phyloP scores from a whole-genome alignment of 2,113 vertebrate genomes.

The Copsychus sechellarum region DNA sequence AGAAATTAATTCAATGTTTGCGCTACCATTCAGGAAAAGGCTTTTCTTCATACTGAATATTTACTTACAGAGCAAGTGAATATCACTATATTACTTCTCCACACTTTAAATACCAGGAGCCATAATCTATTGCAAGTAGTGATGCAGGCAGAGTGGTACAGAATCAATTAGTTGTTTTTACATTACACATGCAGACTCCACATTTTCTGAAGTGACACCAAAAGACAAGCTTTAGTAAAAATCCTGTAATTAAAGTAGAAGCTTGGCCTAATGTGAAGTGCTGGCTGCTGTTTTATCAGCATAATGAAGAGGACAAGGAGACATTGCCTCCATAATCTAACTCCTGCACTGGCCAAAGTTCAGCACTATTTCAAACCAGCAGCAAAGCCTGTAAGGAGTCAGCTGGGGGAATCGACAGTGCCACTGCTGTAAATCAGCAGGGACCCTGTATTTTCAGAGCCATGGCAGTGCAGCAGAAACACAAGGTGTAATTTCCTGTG shows the following conservation, averaged over 20 bases:
- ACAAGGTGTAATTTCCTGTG: conserved; percentile 57
- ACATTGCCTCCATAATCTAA: conserved; percentile 38
- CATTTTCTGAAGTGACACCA: conserved; percentile 12
- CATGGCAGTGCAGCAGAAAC: conserved; percentile 25
- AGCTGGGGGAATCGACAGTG: conserved; percentile 23
- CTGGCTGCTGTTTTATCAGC: conserved; percentile 39
- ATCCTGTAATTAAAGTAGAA: conserved; percentile 52
- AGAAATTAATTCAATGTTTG: conserved; percentile 19
- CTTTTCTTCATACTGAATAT: not conserved
- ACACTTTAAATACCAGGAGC: not conserved
- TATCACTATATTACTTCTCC: not conserved
- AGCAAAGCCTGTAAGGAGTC: conserved; percentile 35
- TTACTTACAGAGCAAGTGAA: not conserved
- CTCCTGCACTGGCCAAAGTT: conserved; percentile 23
- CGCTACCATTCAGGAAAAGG: not conserved
- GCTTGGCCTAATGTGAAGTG: not conserved
- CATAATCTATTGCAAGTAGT: not conserved
- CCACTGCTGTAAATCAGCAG: not conserved
- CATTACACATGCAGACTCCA: not conserved
- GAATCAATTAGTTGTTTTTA: conserved; percentile 35
- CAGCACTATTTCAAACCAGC: conserved; percentile 41
- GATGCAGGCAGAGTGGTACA: not conserved
- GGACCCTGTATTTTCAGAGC: not conserved
- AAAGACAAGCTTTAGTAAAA: conserved; percentile 47
- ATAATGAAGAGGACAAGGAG: conserved; percentile 34